Evolutionary conservation across 2,888 invertebrate species (phyloP), one percentile per base, ranked within the genome.

Genomic region (Suillia variegata): DNA sequence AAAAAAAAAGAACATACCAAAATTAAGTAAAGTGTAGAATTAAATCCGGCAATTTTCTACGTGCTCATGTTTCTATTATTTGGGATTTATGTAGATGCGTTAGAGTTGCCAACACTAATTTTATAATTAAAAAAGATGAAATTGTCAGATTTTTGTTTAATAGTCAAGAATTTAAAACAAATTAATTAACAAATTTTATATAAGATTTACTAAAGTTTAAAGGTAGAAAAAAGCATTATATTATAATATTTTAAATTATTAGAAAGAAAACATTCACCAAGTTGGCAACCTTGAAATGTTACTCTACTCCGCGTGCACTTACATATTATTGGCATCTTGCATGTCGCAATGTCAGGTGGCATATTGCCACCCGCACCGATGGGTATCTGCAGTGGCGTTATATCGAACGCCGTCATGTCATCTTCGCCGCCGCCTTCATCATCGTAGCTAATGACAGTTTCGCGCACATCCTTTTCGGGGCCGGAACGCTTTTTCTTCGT

Each of bases 381-480:
- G 38, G 97, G 96, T 81, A 97, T 99, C 82, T 98, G 94, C 52
- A 99, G 87, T 17, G 97, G 96, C 17, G 95, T 96, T 77, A 99
- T 98, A 80, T 99, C 98, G 83, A 98, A 99, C 20, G 97, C 96
- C 51, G 98, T 97, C 93, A 98, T 98, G 81, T 99, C 99, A 74
- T 98, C 98, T 82, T 99, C 96, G 70, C 98, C 98, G 75, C 98
- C 98, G 31, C 94, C 94, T 84, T 99, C 98, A 78, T 99, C 98
- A 76, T 98, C 97, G 76, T 99, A 99, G 83, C 96, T 97, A 80
- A 99, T 96, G 74, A 99, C 97, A 82, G 98, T 99, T 83, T 99
- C 99, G 70, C 98, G 88, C 34, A 98, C 97, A 82, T 99, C 98
- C 78, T 99, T 98, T 75, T 98, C 98, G 3, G 98, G 96, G 8